Conservation (phyloP, 2,888 invertebrate species). For the Heliconius hortense region DNA sequence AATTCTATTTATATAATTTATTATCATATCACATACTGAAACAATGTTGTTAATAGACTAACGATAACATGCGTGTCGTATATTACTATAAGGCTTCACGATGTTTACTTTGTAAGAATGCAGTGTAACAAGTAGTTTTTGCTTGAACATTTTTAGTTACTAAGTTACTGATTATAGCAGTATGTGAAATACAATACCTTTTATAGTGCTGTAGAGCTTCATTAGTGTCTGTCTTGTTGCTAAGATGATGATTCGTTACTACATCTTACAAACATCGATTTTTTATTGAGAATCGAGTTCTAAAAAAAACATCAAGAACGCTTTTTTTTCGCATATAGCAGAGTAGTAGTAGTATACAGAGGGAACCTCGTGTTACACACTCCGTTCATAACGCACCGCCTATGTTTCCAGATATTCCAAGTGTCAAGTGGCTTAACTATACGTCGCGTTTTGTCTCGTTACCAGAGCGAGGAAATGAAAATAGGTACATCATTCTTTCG, state of each 20-base stretch:
- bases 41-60: no score
- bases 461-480: no score
- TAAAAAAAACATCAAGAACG: neutral
- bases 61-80: neutral
- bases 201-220: neutral
- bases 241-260: neutral
- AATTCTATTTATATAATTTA: no score
- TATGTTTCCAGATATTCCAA: neutral
- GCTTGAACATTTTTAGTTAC: constrained; percentile 11
- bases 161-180: constrained; percentile 4
- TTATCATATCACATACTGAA: no score
- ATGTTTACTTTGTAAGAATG: constrained; percentile 18
- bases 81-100: neutral
- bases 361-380: no score
- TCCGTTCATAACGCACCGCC: no score
- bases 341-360: no score
- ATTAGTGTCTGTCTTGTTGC: neutral
- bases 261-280: neutral
- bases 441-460: no score
- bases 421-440: no score
- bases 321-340: no score
- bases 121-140: constrained; percentile 5
- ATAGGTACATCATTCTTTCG: no score
- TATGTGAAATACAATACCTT: neutral
- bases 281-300: neutral